These are phyloP conservation scores for Drosophila paulistorum DNA, from an alignment of 1,140 invertebrate species.

Conservation along the genomic window DNA sequence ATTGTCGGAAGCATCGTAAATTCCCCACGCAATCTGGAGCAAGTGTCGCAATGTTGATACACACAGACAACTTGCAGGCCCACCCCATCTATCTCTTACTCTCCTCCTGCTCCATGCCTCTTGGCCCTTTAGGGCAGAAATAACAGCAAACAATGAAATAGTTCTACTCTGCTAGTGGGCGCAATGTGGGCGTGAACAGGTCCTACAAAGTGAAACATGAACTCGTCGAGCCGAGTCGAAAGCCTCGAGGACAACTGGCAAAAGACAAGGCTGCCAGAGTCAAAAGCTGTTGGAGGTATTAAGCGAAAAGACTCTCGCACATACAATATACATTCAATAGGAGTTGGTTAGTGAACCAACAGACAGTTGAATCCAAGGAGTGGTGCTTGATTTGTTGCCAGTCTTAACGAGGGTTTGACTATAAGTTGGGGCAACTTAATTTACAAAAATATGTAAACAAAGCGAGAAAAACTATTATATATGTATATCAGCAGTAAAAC, in stretches of 20 bases:
- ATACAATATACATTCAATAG: slow-evolving; percentile 9
- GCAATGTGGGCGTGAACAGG: not conserved
- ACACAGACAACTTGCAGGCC: slow-evolving; percentile 52
- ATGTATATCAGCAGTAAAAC: too few species aligned
- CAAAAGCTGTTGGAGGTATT: slow-evolving; percentile 17
- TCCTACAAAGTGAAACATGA: slow-evolving; percentile 55
- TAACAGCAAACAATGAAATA: slow-evolving; percentile 50
- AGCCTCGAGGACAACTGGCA: slow-evolving; percentile 29
- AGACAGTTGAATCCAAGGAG: not conserved
- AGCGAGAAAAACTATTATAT: too few species aligned
- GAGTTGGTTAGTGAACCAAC: not conserved
- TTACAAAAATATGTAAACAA: too few species aligned
- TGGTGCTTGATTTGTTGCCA: not conserved
- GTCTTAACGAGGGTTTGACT: not conserved
- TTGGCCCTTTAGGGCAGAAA: not conserved
- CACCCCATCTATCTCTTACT: slow-evolving; percentile 26
- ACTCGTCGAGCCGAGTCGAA: slow-evolving; percentile 36
- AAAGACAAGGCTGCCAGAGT: slow-evolving; percentile 21
- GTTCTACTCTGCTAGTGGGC: slow-evolving; percentile 24
- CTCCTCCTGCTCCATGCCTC: not conserved
- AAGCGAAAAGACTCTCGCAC: slow-evolving; percentile 15
- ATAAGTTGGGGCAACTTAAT: not conserved
- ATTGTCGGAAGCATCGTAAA: slow-evolving; percentile 71
- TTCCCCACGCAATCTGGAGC: slow-evolving; percentile 78
- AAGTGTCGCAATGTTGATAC: slow-evolving; percentile 78